A percentile compares a stretch with the other conserved stretches of the same genome.
Evolutionary conservation across 2,888 invertebrate genomes (phyloP).

Genomic region (Icerya purchasi): DNA sequence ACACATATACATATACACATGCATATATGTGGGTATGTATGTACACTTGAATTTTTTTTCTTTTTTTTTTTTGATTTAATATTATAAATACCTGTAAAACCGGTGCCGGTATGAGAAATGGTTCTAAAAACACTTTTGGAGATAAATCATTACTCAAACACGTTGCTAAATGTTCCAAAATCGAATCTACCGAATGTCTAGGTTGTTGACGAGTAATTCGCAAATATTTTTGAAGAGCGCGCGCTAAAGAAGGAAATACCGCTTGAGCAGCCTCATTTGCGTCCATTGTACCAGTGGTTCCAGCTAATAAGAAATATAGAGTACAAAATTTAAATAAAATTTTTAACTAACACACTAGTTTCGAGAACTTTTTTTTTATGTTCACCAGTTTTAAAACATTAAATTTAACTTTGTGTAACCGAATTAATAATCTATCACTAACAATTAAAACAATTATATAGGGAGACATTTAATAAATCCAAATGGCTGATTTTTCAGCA

Average conservation of each 20-base stretch:
- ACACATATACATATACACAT: not conserved
- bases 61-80: no score
- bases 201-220: constrained; percentile 91
- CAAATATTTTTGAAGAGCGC: constrained; percentile 87
- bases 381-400: no score
- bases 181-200: constrained; percentile 80
- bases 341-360: no score
- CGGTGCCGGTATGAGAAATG: constrained; percentile 67
- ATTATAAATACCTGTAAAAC: constrained; percentile 49
- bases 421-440: no score
- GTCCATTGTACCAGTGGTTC: constrained; percentile 69
- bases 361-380: no score
- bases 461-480: no score
- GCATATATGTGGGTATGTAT: not conserved
- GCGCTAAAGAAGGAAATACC: constrained; percentile 88
- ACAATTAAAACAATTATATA: no score
- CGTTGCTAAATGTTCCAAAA: constrained; percentile 68
- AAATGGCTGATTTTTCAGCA: no score
- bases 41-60: no score
- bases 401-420: no score
- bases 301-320: constrained; percentile 20
- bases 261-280: constrained; percentile 93
- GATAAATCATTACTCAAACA: constrained; percentile 86
- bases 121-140: constrained; percentile 84
- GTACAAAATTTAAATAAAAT: no score